A percentile compares a stretch with the other conserved stretches of the same genome.
These are phyloP conservation scores for Scolanthus callimorphus DNA, from an alignment of 92 coral and sea anemone species.

Conservation along the genomic window DNA sequence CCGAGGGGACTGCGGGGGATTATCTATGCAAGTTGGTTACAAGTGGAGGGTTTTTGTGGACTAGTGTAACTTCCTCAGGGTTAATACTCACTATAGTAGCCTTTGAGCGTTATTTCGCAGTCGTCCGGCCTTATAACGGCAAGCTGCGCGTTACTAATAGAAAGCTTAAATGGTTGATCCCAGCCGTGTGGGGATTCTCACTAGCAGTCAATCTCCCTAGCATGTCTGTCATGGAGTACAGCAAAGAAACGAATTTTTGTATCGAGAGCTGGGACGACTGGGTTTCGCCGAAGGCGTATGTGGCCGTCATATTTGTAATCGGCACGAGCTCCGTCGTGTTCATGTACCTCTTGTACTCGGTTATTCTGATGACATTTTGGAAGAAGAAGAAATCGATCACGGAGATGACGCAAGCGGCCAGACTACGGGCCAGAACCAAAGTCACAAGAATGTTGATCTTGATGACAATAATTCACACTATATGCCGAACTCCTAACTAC, in stretches of 20 bases:
- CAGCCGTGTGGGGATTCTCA: slow-evolving; percentile 45
- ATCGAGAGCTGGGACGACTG: slow-evolving; percentile 53
- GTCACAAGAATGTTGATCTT: slow-evolving; percentile 43
- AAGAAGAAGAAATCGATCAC: slow-evolving; percentile 38
- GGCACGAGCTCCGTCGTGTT: slow-evolving; percentile 56
- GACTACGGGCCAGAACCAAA: slow-evolving; percentile 51
- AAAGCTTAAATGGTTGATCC: slow-evolving; percentile 34
- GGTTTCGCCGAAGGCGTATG: slow-evolving; percentile 56
- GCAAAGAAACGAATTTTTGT: slow-evolving; percentile 35
- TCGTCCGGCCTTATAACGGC: slow-evolving; percentile 18
- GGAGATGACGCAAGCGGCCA: slow-evolving; percentile 58
- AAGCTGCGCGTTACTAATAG: slow-evolving; percentile 20
- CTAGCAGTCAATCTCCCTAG: slow-evolving; percentile 47
- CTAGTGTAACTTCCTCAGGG: slow-evolving; percentile 56
- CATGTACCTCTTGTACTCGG: slow-evolving; percentile 50
- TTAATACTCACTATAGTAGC: slow-evolving; percentile 64
- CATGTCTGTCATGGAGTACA: slow-evolving; percentile 37
- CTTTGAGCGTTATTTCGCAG: slow-evolving; percentile 53
- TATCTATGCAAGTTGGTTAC: slow-evolving; percentile 60
- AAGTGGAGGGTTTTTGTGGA: slow-evolving; percentile 74
- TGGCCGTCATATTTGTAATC: slow-evolving; percentile 33
- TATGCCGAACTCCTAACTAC: slow-evolving; percentile 73
- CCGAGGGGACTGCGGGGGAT: slow-evolving; percentile 35
- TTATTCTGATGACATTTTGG: slow-evolving; percentile 55
- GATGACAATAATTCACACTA: slow-evolving; percentile 51